These are phyloP conservation scores for Drosophila anomalipes DNA, from an alignment of 2,888 invertebrate genomes.

Conservation along the genomic window DNA sequence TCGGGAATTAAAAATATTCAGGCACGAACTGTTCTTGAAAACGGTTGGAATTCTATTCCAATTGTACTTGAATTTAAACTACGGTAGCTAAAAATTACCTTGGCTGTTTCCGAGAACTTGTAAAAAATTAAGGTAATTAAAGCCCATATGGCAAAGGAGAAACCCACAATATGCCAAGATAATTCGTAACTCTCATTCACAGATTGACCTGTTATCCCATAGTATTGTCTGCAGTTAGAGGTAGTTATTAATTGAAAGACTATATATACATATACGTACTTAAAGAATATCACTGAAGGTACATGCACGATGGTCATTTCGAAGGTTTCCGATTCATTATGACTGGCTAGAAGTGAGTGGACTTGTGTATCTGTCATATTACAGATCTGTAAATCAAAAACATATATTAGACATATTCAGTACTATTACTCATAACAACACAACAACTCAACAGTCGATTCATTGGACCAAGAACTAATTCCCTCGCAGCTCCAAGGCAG, in stretches of 20 bases:
- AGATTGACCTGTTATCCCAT: background rate
- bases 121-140: slow-evolving; percentile 66
- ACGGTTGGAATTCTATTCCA: background rate
- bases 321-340: background rate
- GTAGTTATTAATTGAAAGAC: background rate
- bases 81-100: slow-evolving; percentile 38
- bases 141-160: slow-evolving; percentile 65
- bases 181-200: slow-evolving; percentile 21
- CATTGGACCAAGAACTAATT: slow-evolving; percentile 41
- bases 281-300: slow-evolving; percentile 74
- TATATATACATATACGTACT: slow-evolving; percentile 42
- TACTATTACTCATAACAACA: background rate
- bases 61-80: background rate
- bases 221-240: slow-evolving; percentile 22
- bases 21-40: background rate
- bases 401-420: background rate
- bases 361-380: slow-evolving; percentile 13
- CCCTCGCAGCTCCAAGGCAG: slow-evolving; percentile 94
- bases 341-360: background rate
- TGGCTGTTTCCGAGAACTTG: slow-evolving; percentile 65
- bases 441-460: slow-evolving; percentile 46
- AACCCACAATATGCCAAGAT: slow-evolving; percentile 73
- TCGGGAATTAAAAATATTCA: background rate
- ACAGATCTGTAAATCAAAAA: slow-evolving; percentile 43
- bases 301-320: slow-evolving; percentile 35